Percentiles rank a stretch among this genome's conserved stretches.
These are phyloP conservation scores for Aphodius sticticus DNA, from an alignment of 2,888 invertebrate genomes.

Conservation along the genomic window DNA sequence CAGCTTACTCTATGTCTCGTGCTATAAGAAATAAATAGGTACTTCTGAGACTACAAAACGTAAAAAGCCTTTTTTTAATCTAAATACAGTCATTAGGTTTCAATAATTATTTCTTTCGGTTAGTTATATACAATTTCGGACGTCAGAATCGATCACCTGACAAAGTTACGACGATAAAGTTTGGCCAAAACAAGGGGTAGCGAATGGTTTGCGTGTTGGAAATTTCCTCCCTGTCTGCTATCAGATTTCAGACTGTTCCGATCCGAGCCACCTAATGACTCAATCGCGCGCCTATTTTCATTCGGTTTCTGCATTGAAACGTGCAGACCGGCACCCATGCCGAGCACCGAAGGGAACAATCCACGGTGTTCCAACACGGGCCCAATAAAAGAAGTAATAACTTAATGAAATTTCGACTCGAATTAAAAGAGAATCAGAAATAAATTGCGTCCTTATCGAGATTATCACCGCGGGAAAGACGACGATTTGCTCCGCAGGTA, in stretches of 20 bases:
- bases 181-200: background rate
- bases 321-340: background rate
- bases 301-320: background rate
- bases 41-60: too few species aligned
- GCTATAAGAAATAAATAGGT: too few species aligned
- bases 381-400: background rate
- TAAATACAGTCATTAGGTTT: too few species aligned
- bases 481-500: background rate
- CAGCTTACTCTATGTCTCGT: too few species aligned
- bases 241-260: background rate
- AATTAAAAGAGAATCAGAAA: background rate
- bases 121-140: background rate
- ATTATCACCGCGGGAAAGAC: background rate
- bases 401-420: background rate
- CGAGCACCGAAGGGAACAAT: background rate
- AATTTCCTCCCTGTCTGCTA: background rate
- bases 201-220: background rate
- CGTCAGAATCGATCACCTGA: background rate
- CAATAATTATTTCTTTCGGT: too few species aligned
- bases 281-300: background rate
- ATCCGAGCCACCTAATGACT: slow-evolving; percentile 4
- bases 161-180: background rate
- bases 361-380: background rate
- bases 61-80: too few species aligned
- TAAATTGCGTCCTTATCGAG: background rate